Evolutionary conservation across 2,113 vertebrate genomes (phyloP), one percentile per base, ranked within the genome.

Genomic region (Symphodus melops): DNA sequence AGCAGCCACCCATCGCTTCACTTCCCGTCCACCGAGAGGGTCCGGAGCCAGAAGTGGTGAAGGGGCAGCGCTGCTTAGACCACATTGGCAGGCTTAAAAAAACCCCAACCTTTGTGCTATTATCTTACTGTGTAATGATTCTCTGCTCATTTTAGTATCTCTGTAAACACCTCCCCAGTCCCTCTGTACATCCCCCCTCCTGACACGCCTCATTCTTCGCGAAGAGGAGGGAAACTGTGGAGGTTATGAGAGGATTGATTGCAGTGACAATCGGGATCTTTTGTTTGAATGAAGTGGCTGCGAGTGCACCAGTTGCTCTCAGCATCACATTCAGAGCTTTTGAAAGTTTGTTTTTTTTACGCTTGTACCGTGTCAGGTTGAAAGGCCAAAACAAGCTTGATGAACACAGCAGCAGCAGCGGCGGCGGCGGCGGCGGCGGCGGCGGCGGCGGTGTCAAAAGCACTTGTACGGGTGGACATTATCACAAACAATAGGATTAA

Each of bases 401-500:
- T 86, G 72, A 89, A 85, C 7, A 37, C 75, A 53, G 14, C 68
- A 48, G 46, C 46, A 19, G 60, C 3, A 20, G 28, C 49, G 20
- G 72, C 64, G 73, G 68, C 49, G 25, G 68, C 49, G 25, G 14
- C 68, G 44, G 46, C 46, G 8, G 60, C 3, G 19, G 28, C 49
- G 20, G 72, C 64, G 73, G 68, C 49, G 25, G n/a, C n/a, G 48
- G 75, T 53, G 87, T 91, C 82, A 87, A 89, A 84, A 65, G 80
- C 75, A 73, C 73, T 69, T 72, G 82, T 71, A 77, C 37, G 78
- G 1, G 39, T 67, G 61, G 72, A 80, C 75, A 81, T 79, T 79
- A 79, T 87, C 58, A 57, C 76, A 88, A 91, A 93, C 91, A 94
- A 92, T 73, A 80, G 83, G 90, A 94, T 94, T 93, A 91, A 77